Conservation (phyloP, 1,140 invertebrate genomes). For the Melipona quadrifasciata region DNA sequence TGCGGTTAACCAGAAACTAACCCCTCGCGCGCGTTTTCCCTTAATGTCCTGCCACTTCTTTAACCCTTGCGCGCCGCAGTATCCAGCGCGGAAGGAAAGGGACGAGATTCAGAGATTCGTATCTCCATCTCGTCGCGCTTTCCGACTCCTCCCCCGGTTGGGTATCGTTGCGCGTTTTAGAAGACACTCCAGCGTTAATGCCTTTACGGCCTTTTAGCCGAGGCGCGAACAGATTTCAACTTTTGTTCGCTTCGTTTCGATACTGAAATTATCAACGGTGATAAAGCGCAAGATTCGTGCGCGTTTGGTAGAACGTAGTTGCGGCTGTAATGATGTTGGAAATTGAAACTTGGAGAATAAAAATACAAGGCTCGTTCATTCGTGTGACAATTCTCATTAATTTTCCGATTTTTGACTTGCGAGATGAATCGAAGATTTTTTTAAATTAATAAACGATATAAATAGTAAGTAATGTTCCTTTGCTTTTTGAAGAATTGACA, state of each 20-base stretch:
- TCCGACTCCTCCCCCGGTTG: too few species aligned
- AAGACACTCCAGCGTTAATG: conserved; percentile 17
- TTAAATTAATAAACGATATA: too few species aligned
- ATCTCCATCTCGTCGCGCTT: conserved; percentile 2
- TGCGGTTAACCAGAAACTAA: conserved; percentile 64
- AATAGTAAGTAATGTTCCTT: too few species aligned
- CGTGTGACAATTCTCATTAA: too few species aligned
- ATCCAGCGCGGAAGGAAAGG: not conserved
- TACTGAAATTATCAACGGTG: not conserved
- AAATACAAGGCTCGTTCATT: too few species aligned
- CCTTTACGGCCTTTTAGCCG: not conserved
- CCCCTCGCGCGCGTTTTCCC: conserved; percentile 56
- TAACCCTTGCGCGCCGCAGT: conserved; percentile 42
- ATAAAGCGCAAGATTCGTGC: not conserved
- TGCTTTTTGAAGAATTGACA: too few species aligned
- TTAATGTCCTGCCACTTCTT: conserved; percentile 61
- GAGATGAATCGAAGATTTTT: too few species aligned
- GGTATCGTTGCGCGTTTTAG: not conserved
- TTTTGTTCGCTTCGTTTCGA: not conserved
- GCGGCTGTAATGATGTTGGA: too few species aligned
- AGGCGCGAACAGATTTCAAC: not conserved
- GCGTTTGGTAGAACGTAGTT: too few species aligned
- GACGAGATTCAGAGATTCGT: conserved; percentile 38
- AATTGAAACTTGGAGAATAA: too few species aligned
- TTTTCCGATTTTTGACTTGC: too few species aligned